Evolutionary conservation across 1,140 invertebrate species (phyloP).

Genomic region (Holcopasites calliopsidis): DNA sequence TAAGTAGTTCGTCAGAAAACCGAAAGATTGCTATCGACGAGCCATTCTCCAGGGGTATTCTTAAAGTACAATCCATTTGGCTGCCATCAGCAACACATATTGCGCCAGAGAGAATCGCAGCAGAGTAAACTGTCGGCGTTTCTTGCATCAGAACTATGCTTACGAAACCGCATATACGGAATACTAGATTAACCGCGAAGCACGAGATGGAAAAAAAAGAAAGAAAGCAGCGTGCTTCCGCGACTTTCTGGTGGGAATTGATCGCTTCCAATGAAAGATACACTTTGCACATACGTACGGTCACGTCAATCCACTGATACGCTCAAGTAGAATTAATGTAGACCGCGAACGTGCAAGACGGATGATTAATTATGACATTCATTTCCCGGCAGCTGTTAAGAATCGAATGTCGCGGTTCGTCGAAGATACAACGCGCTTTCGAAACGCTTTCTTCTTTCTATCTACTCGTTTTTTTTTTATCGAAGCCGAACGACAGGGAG

Average conservation of each 20-base stretch:
- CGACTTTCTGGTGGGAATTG: constrained; percentile 3
- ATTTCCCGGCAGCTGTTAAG: neutral
- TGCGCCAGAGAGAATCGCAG: constrained; percentile 3
- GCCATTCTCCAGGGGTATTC: too few relatives aligned
- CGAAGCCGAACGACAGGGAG: too few relatives aligned
- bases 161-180: constrained; percentile 52
- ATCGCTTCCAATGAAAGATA: neutral
- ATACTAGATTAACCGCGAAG: neutral
- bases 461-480: too few relatives aligned
- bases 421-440: too few relatives aligned
- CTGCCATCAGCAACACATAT: neutral
- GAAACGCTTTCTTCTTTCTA: too few relatives aligned
- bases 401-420: constrained; percentile 3
- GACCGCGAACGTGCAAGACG: too few relatives aligned
- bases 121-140: constrained; percentile 27
- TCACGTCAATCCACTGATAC: too few relatives aligned
- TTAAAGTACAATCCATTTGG: neutral
- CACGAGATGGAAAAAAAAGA: too few relatives aligned
- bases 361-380: neutral
- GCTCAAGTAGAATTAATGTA: too few relatives aligned
- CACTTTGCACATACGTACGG: too few relatives aligned
- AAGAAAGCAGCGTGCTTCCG: constrained; percentile 14
- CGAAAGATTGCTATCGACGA: too few relatives aligned
- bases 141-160: constrained; percentile 52
- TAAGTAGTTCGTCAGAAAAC: too few relatives aligned